These are phyloP conservation scores for Nibea albiflora DNA, from an alignment of 2,113 vertebrate species.

Conservation along the genomic window DNA sequence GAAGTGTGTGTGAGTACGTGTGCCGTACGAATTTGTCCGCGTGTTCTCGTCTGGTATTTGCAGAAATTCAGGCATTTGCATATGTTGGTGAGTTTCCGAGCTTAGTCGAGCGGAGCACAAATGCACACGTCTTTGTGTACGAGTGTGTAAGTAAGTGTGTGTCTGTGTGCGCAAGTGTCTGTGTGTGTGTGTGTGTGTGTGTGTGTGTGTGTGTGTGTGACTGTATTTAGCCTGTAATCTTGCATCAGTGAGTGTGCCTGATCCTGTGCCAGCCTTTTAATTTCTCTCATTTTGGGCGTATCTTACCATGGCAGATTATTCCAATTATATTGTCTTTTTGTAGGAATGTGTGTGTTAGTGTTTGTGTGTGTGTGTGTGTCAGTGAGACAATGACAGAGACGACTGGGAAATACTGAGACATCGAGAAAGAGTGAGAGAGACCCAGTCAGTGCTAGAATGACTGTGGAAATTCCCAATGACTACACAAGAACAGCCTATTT, in stretches of 20 bases:
- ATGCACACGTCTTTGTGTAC: conserved; percentile 11
- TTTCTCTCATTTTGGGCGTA: conserved; percentile 71
- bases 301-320: conserved; percentile 67
- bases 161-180: conserved; percentile 8
- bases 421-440: conserved; percentile 61
- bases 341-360: conserved; percentile 18
- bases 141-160: conserved; percentile 2
- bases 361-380: conserved; percentile 21
- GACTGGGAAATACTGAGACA: conserved; percentile 68
- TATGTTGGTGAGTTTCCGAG: conserved; percentile 45
- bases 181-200: conserved; percentile 27
- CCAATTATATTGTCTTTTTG: conserved; percentile 62
- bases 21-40: background rate
- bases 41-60: conserved; percentile 31
- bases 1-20: conserved; percentile 1
- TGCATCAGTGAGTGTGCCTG: conserved; percentile 63
- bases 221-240: conserved; percentile 70
- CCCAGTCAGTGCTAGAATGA: conserved; percentile 64
- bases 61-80: conserved; percentile 38
- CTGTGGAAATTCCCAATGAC: conserved; percentile 82
- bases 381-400: conserved; percentile 48
- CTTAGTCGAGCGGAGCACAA: conserved; percentile 23
- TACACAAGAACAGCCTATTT: conserved; percentile 63
- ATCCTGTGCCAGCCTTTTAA: conserved; percentile 66
- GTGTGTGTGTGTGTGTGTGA: conserved; percentile 29